Conservation (phyloP, 2,888 invertebrate species). For the Tetanocera ferruginea region DNA sequence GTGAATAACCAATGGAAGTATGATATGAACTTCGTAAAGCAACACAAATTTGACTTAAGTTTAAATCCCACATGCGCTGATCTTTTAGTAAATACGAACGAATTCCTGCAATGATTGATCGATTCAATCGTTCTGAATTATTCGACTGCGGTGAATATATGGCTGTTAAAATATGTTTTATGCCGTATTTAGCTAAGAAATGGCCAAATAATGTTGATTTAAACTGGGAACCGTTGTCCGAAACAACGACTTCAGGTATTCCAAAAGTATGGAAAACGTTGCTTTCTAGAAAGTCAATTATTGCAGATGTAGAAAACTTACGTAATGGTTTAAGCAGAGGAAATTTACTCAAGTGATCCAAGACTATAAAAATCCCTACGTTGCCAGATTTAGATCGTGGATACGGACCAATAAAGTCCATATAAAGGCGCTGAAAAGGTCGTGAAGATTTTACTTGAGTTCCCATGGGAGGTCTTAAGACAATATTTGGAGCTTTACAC, state of each 20-base stretch:
- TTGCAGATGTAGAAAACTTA: slow-evolving; percentile 10
- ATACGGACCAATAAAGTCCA: slow-evolving; percentile 42
- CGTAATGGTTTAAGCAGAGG: slow-evolving; percentile 29
- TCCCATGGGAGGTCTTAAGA: slow-evolving; percentile 40
- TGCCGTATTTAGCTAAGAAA: slow-evolving; percentile 12
- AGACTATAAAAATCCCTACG: slow-evolving; percentile 39
- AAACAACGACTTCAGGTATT: not conserved
- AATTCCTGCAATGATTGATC: slow-evolving; percentile 14
- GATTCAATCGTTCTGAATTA: slow-evolving; percentile 16
- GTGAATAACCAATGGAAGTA: slow-evolving; percentile 6
- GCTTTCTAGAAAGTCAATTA: slow-evolving; percentile 14
- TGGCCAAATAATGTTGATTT: not conserved
- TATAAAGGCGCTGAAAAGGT: slow-evolving; percentile 42
- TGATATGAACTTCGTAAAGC: slow-evolving; percentile 11
- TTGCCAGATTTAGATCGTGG: slow-evolving; percentile 31
- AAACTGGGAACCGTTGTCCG: slow-evolving; percentile 23
- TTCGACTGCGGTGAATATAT: slow-evolving; percentile 18
- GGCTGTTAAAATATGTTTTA: not conserved
- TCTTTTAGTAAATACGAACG: slow-evolving; percentile 1
- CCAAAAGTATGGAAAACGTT: slow-evolving; percentile 11
- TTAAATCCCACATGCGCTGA: slow-evolving; percentile 5
- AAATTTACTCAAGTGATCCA: slow-evolving; percentile 44
- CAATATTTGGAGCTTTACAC: slow-evolving; percentile 31
- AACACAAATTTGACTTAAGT: slow-evolving; percentile 4
- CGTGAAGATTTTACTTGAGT: slow-evolving; percentile 25